Evolutionary conservation across 2,888 invertebrate species (phyloP), one percentile per base, ranked within the genome.

Genomic region (Chrysina gloriosa): DNA sequence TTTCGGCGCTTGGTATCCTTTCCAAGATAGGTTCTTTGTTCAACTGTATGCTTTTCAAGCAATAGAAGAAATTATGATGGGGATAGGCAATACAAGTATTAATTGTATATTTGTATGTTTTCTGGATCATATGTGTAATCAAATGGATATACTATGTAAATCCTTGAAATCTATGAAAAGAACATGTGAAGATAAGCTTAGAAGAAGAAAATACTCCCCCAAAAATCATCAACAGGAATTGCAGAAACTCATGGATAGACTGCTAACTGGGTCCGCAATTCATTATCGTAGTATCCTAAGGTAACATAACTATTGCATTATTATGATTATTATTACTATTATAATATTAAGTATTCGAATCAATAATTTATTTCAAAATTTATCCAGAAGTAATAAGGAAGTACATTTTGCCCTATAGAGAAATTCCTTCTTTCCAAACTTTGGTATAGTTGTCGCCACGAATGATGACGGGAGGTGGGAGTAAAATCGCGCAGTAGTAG

Each of bases 91-190:
- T 45, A 45, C 21, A 16, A 45, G 45, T 21, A 19, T 45, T 9
- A 21, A 45, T 19, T 45, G 45, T 45, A 45, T 21, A 45, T 19
- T 6, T 45, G 45, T n/a, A 45, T 45, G 45, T 16, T 21, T 45
- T 2, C n/a, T 45, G 45, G 45, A 45, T 45, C 45, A 45, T 21
- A 45, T 45, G 45, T 45, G 45, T 19, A 45, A 45, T 21, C 45
- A 45, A 21, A 45, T 45, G 19, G 19, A 19, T 16, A 23, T 45
- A 16, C 45, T 45, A 2, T 21, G 7, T 7, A 45, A 9, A 19
- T 9, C 19, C 4, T 45, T 45, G 21, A 45, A 45, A 45, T 19
- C 16, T 7, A 45, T 45, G 45, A 45, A 21, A 19, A 6, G n/a
- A 45, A 2, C 21, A 21, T 45, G 45, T 6, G 6, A 21, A 7